A percentile compares a stretch with the other conserved stretches of the same genome.
phyloP scores from a whole-genome alignment of 2,797 vertebrate genomes.

The Garrulus glandarius region DNA sequence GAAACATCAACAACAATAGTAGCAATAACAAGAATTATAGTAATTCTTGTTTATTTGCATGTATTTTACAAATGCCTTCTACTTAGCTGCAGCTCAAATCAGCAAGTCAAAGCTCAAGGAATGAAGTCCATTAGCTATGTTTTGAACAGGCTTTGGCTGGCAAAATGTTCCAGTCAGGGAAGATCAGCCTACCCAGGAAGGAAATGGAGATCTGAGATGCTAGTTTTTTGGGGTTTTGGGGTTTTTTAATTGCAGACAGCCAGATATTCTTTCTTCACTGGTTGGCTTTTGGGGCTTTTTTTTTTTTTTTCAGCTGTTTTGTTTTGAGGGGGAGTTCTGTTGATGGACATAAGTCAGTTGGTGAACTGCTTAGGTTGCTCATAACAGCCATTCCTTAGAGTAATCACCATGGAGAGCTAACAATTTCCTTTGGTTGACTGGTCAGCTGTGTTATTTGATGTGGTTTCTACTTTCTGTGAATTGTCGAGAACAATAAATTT shows the following conservation, averaged over 20 bases:
- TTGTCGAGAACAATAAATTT: neutral
- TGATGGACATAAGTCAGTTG: neutral
- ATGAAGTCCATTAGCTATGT: neutral
- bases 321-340: neutral
- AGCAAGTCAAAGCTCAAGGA: neutral
- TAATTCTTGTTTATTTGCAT: neutral
- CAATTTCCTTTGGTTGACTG: neutral
- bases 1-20: neutral
- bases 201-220: neutral
- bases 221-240: neutral
- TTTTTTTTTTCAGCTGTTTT: neutral
- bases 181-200: neutral
- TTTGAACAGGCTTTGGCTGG: neutral
- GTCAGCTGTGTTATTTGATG: neutral
- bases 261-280: neutral
- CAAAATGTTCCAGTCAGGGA: neutral
- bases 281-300: neutral
- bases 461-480: neutral
- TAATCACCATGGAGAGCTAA: neutral
- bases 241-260: neutral
- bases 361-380: neutral
- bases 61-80: neutral
- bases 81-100: neutral
- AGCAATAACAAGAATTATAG: neutral
- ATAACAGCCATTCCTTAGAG: neutral